Conservation (phyloP, 2,888 invertebrate genomes). For the Tenthredo distinguenda region DNA sequence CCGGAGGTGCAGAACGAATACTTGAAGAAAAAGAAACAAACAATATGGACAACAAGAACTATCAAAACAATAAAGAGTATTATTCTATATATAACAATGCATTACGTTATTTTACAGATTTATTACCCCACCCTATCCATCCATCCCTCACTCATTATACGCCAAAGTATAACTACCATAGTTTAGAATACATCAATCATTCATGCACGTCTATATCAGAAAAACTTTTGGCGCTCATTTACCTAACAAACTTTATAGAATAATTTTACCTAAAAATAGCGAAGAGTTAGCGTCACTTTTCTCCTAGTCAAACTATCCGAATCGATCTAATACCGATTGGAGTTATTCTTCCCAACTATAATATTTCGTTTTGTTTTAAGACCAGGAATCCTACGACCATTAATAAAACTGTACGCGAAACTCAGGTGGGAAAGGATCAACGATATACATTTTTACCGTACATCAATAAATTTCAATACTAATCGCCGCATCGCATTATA, state of each 20-base stretch:
- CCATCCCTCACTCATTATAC: neutral
- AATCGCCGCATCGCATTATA: neutral
- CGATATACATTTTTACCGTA: neutral
- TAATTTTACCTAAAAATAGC: neutral
- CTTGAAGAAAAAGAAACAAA: slow-evolving; percentile 64
- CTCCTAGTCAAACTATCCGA: neutral
- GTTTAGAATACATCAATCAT: neutral
- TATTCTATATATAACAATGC: slow-evolving; percentile 75
- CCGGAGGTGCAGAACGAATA: slow-evolving; percentile 62
- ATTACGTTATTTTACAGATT: slow-evolving; percentile 18
- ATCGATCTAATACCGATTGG: neutral
- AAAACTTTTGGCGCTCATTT: neutral
- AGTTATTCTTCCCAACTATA: neutral
- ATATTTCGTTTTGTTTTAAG: neutral
- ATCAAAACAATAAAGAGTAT: slow-evolving; percentile 78
- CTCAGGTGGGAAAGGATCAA: neutral
- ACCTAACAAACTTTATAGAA: neutral
- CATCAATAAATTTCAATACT: neutral
- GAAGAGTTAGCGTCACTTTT: neutral
- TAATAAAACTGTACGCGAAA: neutral
- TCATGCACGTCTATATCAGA: neutral
- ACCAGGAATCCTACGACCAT: neutral
- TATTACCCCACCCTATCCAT: neutral
- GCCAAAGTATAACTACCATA: neutral
- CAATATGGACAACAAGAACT: slow-evolving; percentile 76